Conservation (phyloP, 2,113 vertebrate genomes). For the Gracilinanus agilis region DNA sequence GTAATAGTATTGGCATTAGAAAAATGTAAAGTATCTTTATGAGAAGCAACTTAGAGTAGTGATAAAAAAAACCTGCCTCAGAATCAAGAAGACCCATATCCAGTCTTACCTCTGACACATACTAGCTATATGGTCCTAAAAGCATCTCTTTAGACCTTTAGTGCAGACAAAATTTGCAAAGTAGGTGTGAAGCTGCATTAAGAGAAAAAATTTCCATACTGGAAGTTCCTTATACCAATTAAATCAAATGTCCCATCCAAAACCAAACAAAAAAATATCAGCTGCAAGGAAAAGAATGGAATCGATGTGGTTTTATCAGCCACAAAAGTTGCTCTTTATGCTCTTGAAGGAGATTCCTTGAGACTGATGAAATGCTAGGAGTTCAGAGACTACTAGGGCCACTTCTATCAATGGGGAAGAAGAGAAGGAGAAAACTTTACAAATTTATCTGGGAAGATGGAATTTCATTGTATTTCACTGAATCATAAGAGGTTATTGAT, state of each 20-base stretch:
- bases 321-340: neutral
- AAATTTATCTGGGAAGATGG: slow-evolving; percentile 39
- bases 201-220: neutral
- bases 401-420: slow-evolving; percentile 31
- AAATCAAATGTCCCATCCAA: neutral
- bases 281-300: slow-evolving; percentile 19
- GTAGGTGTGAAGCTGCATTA: neutral
- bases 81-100: neutral
- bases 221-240: neutral
- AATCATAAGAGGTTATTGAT: slow-evolving; percentile 21
- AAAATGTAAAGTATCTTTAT: neutral
- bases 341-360: neutral
- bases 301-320: neutral
- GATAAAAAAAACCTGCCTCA: neutral
- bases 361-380: neutral
- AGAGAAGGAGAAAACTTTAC: neutral
- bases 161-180: neutral
- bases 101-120: neutral
- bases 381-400: neutral
- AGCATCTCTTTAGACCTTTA: neutral
- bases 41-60: neutral
- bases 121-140: neutral
- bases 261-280: neutral
- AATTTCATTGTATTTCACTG: slow-evolving; percentile 23
- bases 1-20: neutral